Evolutionary conservation across 1,140 invertebrate genomes (phyloP), one percentile per base, ranked within the genome.

Genomic region (Cherax destructor): DNA sequence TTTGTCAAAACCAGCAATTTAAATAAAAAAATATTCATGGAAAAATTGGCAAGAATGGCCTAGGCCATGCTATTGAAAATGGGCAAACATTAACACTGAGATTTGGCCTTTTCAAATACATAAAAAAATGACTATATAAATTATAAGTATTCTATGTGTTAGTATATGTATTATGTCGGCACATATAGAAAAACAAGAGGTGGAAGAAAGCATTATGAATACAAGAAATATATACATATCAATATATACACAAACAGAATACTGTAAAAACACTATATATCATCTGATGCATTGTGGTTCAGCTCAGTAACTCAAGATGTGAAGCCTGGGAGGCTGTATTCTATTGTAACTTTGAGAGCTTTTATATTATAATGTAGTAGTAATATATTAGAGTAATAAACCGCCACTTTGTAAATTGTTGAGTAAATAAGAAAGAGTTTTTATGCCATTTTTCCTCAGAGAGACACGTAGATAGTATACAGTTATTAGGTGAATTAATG

Each of bases 211-310:
- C 72, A 76, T 50, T 79, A 79, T 87, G 56, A 78, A 79, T 79
- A 61, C 76, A 87, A 87, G 85, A 56, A 61, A 61, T 87, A 87
- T 87, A 79, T 87, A 87, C 74, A 87, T 50, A 87, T 87, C 52
- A 87, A 16, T 87, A 87, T 87, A 30, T 87, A 87, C 85, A 87
- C 72, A 78, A 87, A 78, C 50, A 74, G 5, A 30, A 74, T 74
- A 74, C 16, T 30, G 69, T 30, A 41, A 41, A 41, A 1, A 41
- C 21, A 86, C 49, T 50, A 21, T 80, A 30, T 56, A 77, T 77
- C 84, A 61, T 77, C 18, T n/a, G 72, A 85, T 74, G 83, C 79
- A 87, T 87, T 78, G 85, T 87, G 76, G 76, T 79, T 24, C 85
- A 78, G 85, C 47, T 7, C 11, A 56, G 52, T 49, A 24, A n/a